Conservation (phyloP, 2,113 vertebrate genomes). For the Notothenia rossii region DNA sequence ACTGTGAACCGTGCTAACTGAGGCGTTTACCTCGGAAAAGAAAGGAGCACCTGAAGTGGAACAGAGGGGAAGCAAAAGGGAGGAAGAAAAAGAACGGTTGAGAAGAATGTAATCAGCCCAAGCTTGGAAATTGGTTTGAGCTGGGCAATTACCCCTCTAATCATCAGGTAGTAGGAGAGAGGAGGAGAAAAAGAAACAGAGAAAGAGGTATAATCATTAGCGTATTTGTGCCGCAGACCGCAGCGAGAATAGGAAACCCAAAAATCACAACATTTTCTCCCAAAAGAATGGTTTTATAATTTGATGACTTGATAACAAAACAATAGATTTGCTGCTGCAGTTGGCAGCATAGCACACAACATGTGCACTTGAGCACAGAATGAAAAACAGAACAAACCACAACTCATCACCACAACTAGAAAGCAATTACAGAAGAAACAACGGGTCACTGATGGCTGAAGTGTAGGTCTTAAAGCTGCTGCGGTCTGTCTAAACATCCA, state of each 20-base stretch:
- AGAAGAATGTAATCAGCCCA: constrained; percentile 75
- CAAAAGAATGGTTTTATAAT: not conserved
- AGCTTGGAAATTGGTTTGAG: constrained; percentile 67
- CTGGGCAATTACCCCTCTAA: constrained; percentile 75
- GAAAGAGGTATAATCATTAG: constrained; percentile 8
- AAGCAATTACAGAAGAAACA: constrained; percentile 21
- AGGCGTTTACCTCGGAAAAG: constrained; percentile 18
- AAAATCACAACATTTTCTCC: not conserved
- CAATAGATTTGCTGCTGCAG: not conserved
- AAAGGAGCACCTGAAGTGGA: constrained; percentile 61
- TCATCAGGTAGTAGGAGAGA: constrained; percentile 68
- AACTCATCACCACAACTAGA: not conserved
- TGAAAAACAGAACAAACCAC: not conserved
- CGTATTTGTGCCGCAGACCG: constrained; percentile 5
- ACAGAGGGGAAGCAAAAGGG: constrained; percentile 17
- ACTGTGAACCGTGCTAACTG: constrained; percentile 28
- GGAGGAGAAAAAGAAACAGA: constrained; percentile 21
- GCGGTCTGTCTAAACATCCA: not conserved
- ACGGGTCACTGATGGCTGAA: constrained; percentile 7
- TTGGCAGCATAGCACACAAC: not conserved
- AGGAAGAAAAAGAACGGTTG: constrained; percentile 29
- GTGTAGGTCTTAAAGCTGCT: not conserved
- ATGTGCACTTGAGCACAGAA: not conserved
- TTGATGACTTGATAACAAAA: not conserved
- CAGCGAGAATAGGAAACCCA: not conserved